Conservation (phyloP, 2,888 invertebrate species). For the Lepidonotus clava region DNA sequence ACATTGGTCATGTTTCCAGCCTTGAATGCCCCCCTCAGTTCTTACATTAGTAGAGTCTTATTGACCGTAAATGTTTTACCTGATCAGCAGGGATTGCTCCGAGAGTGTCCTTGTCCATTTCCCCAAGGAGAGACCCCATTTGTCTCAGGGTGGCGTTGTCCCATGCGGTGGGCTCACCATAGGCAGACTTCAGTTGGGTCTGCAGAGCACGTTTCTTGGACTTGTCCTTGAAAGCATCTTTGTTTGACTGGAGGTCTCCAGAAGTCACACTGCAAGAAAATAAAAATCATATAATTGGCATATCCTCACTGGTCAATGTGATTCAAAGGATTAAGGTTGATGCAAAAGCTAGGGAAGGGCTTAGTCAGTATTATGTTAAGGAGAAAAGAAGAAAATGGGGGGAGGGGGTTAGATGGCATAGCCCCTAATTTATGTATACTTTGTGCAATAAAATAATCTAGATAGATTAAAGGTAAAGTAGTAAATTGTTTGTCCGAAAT, state of each 20-base stretch:
- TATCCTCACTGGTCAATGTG: too few relatives aligned
- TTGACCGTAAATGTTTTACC: too few relatives aligned
- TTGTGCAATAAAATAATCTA: background rate
- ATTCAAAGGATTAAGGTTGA: background rate
- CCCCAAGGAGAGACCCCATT: background rate
- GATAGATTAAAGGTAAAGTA: background rate
- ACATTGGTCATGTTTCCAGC: too few relatives aligned
- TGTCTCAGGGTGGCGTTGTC: background rate
- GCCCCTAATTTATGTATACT: background rate
- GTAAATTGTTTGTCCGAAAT: background rate
- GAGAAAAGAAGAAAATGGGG: background rate
- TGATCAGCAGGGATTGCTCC: background rate
- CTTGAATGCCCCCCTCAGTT: too few relatives aligned
- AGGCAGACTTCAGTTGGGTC: constrained; percentile 34
- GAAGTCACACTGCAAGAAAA: background rate
- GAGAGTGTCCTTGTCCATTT: background rate
- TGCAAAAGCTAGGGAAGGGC: background rate
- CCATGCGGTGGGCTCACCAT: constrained; percentile 48
- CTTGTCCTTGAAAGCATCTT: constrained; percentile 12
- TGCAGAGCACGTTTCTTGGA: constrained; percentile 27
- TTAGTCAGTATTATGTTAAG: background rate
- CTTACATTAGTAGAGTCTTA: too few relatives aligned
- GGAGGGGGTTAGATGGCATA: background rate
- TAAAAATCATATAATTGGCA: background rate
- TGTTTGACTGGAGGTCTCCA: constrained; percentile 7